Percentiles rank a stretch among this genome's conserved stretches.
Conservation (phyloP, 1,140 invertebrate species). For the Akabosia matsudoensis region DNA sequence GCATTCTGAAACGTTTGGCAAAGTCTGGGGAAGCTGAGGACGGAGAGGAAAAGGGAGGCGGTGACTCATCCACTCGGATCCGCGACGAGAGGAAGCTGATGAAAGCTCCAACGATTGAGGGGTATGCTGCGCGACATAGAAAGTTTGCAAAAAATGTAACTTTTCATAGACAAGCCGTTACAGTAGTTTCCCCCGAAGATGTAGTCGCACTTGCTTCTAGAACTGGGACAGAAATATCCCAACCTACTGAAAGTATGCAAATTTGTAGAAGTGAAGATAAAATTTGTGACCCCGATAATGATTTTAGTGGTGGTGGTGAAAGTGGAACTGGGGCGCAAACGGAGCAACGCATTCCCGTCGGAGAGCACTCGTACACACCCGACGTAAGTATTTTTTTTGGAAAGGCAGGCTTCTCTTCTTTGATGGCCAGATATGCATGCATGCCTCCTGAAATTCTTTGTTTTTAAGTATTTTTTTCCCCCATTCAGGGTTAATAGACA, state of each 20-base stretch:
- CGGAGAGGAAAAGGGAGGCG: neutral
- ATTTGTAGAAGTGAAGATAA: neutral
- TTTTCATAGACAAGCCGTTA: conserved; percentile 75
- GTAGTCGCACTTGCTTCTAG: neutral
- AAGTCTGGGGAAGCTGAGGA: conserved; percentile 36
- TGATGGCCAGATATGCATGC: too few species aligned
- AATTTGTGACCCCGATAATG: neutral
- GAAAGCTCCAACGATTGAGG: conserved; percentile 70
- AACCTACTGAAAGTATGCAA: neutral
- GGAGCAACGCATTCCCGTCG: neutral
- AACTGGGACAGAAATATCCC: neutral
- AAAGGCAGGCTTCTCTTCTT: neutral
- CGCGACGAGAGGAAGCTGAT: conserved; percentile 55
- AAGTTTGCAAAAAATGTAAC: conserved; percentile 84
- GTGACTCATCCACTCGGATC: neutral
- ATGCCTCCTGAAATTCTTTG: too few species aligned
- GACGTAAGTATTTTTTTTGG: neutral
- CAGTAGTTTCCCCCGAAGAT: conserved; percentile 35
- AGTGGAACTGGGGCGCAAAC: neutral
- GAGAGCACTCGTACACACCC: neutral
- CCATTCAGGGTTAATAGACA: too few species aligned
- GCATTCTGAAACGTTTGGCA: conserved; percentile 77
- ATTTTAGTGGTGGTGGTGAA: neutral
- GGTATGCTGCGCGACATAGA: conserved; percentile 78
- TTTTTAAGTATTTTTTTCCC: too few species aligned